Evolutionary conservation across 2,797 vertebrate species (phyloP).

Genomic region (Poecilia gillii): DNA sequence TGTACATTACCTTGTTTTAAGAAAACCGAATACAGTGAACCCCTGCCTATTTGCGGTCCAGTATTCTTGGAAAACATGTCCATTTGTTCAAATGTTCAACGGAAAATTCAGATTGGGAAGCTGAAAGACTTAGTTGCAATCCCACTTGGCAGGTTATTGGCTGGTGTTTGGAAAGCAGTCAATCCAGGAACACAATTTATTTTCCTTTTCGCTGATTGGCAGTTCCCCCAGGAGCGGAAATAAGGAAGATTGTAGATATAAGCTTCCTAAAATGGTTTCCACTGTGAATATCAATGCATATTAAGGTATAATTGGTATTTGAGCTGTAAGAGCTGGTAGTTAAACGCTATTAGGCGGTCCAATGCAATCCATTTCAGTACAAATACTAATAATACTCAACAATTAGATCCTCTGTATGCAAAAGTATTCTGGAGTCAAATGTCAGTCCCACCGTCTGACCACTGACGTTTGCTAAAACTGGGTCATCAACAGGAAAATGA

Average conservation of each 20-base stretch:
- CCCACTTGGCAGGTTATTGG: too few relatives aligned
- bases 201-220: not conserved
- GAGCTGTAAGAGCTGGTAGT: not conserved
- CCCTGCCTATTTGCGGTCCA: too few relatives aligned
- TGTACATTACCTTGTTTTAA: not conserved
- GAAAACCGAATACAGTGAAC: not conserved
- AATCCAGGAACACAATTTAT: too few relatives aligned
- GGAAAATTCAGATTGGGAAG: not conserved
- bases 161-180: too few relatives aligned
- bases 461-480: not conserved
- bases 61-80: not conserved
- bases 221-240: not conserved
- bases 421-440: not conserved
- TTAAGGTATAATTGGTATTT: not conserved
- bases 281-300: not conserved
- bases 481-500: not conserved
- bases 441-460: not conserved
- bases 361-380: not conserved
- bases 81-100: not conserved
- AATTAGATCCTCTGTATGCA: not conserved
- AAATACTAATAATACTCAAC: not conserved
- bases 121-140: too few relatives aligned
- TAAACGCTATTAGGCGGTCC: not conserved
- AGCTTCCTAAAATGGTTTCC: not conserved
- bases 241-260: not conserved